Evolutionary conservation across 2,113 vertebrate species (phyloP), one percentile per base, ranked within the genome.

Genomic region (Zapus hudsonius): DNA sequence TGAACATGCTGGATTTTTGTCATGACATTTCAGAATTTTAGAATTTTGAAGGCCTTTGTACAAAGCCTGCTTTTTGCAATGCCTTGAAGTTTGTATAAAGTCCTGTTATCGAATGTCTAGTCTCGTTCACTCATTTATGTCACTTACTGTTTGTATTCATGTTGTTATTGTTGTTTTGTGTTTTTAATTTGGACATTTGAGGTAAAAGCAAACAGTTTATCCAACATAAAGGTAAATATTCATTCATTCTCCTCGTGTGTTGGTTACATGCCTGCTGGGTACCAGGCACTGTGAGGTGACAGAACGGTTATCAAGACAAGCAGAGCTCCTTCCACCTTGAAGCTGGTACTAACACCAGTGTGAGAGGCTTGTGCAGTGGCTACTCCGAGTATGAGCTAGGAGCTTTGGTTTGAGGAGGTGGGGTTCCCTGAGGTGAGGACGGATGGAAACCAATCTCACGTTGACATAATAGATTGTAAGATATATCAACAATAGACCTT

Each of bases 1-100:
- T 76, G 29, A 38, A 80, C 42, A 42, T 81, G 38, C 38, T 90
- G 4, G 52, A 52, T 76, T 70, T 73, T 88, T 20, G 52, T 73
- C 22, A 81, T 11, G 55, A 22, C 57, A 59, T 88, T 87, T 87
- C 29, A 79, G 84, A 87, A 27, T 89, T 75, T 79, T 75, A 72
- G 73, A 92, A 66, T 61, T 47, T 84, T 82, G 57, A 89, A 40
- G 89, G 42, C 20, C 17, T 92, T 70, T 89, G 61, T 44, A 67
- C 12, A 76, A 64, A 33, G 44, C 27, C 38, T 36, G 40, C 6
- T 78, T 11, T 85, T 40, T 91, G 80, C 27, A 88, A 22, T 81
- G n/a, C 29, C 25, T 5, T n/a, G 47, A 3, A 61, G 40, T 91
- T 80, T 87, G 16, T 19, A 55, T 40, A 59, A 73, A 66, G 64